Base-by-base conservation (phyloP, 2,797 vertebrate genomes). In the Phalloptychus januarius region DNA sequence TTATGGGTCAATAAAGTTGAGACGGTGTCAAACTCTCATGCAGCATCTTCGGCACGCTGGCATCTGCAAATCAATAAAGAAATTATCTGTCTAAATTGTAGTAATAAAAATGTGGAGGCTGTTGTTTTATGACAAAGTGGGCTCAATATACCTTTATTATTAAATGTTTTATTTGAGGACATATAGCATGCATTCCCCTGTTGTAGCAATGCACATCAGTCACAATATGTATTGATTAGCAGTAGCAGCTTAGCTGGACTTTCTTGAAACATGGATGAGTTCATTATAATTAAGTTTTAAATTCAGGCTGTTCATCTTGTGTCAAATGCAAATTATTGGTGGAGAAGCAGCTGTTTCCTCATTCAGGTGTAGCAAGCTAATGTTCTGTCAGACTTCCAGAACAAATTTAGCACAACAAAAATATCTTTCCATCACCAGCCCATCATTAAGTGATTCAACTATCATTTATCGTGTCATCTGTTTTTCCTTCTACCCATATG, bases 311-410 rank as follows among this genome's bases (percentile, higher is more conserved):
- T 87, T 72, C 31, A 71, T 85, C 87, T 77, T 76, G 58, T 82
- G 79, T 83, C 79, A 63, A 46, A 74, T 74, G 72, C 54, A 86
- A 75, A 79, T 72, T 77, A 85, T 18, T 83, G 82, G 65, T 83
- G 79, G 81, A 16, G 36, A 77, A 91, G 82, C 88, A 90, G 87
- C 86, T 92, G 90, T 77, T 25, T 40, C 18, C 8, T 10, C 7
- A 0, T 38, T 77, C 87, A 86, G 86, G 79, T 92, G 80, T 75
- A 56, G 70, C 1, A 44, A 78, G 16, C 46, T 76, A 50, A 6
- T 25, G 73, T 54, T 69, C 67, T 71, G 31, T 56, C 65, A 86
- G 48, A 79, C 79, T 81, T 80, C 69, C 82, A 77, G 71, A 70
- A 70, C 5, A 7, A 45, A 44, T 70, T 2, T 45, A 28, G 52